Base-by-base conservation (phyloP, 2,113 vertebrate species). In the Peromyscus maniculatus region DNA sequence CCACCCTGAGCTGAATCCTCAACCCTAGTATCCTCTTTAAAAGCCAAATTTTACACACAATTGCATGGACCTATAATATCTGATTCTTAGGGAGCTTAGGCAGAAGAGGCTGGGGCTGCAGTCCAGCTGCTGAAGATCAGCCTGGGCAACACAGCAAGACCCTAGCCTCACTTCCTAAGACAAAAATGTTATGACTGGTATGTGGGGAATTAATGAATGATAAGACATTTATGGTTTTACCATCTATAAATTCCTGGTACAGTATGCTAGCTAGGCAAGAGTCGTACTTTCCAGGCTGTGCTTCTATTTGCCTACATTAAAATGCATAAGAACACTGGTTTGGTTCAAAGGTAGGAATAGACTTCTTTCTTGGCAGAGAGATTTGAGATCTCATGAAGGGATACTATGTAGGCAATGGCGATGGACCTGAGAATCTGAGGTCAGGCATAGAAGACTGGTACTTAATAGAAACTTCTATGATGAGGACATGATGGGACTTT, bases 401-500 rank as follows among this genome's bases (percentile, higher is more conserved):
- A 91, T 28, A 15, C n/a, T 55, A 77, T 86, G 89, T 78, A 95
- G 74, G 67, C 71, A 55, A 1, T 21, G 8, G 59, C 4, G 7
- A 28, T 28, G 36, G 52, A 59, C n/a, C n/a, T 31, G 71, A 75
- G 28, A 75, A 28, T 79, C 39, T 79, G 22, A 92, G 62, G 46
- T 75, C 52, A 36, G 75, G 26, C 62, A 5, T 11, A 39, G 83
- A 67, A 89, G 33, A 80, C 64, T n/a, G 46, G 49, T 21, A 55
- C 52, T 19, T 87, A 67, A 69, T n/a, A 72, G 66, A 80, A 95
- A 86, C 22, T n/a, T 96, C 80, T n/a, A 77, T 66, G 16, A 66
- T 33, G 91, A 72, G 24, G 87, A 13, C 90, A 79, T 71, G n/a
- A 92, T 87, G 64, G 93, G 5, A 94, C 83, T 78, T 72, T 21